Evolutionary conservation across 53 echinoderm and acorn worm species (phyloP), one percentile per base, ranked within the genome.

Genomic region (Hippasteria phrygiana): DNA sequence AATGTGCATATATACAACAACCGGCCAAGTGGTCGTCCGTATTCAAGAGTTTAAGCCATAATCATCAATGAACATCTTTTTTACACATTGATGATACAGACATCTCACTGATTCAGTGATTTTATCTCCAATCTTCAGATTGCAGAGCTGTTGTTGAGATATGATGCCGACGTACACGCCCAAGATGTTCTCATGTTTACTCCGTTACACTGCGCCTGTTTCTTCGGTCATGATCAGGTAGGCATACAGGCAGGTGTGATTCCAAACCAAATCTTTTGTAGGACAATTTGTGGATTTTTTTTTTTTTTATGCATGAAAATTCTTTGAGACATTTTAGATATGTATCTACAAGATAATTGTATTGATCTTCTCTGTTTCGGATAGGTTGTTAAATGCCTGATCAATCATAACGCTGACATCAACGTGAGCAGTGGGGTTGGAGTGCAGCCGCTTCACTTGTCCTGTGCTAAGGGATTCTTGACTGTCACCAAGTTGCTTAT

Each of bases 211-310:
- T 76, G 82, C 75, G 93, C 93, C 1, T 91, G 93, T 43, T 93
- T 91, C 85, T 93, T 88, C 72, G 93, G 93, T 24, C 93, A 93
- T 77, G 93, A 93, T 55, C 91, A 93, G 91, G 93, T 93, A 48
- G 3, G 20, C 51, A 51, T 8, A 38, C 0, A 13, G 43, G 20
- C 20, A 10, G n/a, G n/a, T n/a, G n/a, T n/a, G n/a, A n/a, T n/a
- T n/a, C n/a, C n/a, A n/a, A n/a, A n/a, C n/a, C n/a, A n/a, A n/a
- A n/a, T n/a, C n/a, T n/a, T n/a, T n/a, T n/a, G n/a, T n/a, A n/a
- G n/a, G n/a, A n/a, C n/a, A n/a, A n/a, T n/a, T n/a, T n/a, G n/a
- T n/a, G n/a, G n/a, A n/a, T n/a, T n/a, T n/a, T n/a, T n/a, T n/a
- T n/a, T n/a, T n/a, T n/a, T n/a, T n/a, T n/a, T n/a, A n/a, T n/a